A percentile compares a stretch with the other conserved stretches of the same genome.
Evolutionary conservation across 2,888 invertebrate genomes (phyloP).

Genomic region (Sylvicola cinctus): DNA sequence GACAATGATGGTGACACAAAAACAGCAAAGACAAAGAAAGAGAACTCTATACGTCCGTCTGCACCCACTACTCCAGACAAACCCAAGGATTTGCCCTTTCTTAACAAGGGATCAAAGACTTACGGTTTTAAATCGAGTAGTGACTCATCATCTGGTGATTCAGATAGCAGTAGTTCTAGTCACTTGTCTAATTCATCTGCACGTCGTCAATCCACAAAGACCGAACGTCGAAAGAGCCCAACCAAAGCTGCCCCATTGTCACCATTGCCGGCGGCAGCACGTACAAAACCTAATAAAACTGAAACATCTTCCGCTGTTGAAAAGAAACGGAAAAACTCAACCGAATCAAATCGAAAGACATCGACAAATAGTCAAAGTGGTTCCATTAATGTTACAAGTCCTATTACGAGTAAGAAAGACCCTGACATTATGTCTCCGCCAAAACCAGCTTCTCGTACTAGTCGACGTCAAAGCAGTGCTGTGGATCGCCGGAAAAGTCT

Average conservation of each 20-base stretch:
- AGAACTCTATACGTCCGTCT: conserved; percentile 19
- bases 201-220: background rate
- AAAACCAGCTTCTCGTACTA: too few species aligned
- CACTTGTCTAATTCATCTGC: conserved; percentile 20
- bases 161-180: conserved; percentile 22
- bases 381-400: conserved; percentile 3
- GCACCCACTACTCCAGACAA: conserved; percentile 24
- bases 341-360: conserved; percentile 15
- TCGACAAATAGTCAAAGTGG: conserved; percentile 18
- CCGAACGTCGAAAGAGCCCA: conserved; percentile 11
- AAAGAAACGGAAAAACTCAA: conserved; percentile 40
- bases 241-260: conserved; percentile 11
- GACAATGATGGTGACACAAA: conserved; percentile 26
- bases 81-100: conserved; percentile 55
- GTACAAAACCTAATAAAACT: conserved; percentile 13
- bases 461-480: too few species aligned
- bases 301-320: too few species aligned
- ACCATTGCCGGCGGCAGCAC: conserved; percentile 7
- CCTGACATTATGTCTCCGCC: too few species aligned
- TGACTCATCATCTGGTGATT: conserved; percentile 24
- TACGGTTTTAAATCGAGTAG: conserved; percentile 36
- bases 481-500: too few species aligned
- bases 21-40: conserved; percentile 25
- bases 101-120: conserved; percentile 52
- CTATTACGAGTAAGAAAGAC: too few species aligned